Evolutionary conservation across 2,113 vertebrate genomes (phyloP), one percentile per base, ranked within the genome.

Genomic region (Vidua macroura): DNA sequence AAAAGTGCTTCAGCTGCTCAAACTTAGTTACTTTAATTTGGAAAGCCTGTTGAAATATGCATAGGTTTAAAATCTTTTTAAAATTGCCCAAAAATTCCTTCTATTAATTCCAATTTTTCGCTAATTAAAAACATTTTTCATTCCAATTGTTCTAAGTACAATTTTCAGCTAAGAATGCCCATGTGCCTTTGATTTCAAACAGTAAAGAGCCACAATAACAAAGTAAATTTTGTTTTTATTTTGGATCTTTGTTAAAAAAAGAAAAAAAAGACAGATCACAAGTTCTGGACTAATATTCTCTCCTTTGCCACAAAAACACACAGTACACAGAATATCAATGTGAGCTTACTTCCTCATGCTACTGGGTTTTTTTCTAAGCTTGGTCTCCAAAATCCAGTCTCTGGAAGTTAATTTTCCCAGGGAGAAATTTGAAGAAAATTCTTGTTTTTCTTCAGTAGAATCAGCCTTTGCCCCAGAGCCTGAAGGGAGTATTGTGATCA

Each of bases 91-190:
- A 97, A 88, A 76, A 14, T 13, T 88, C 58, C 53, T 95, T 52
- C 51, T 75, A 46, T 88, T 64, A 81, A 37, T 6, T 33, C 16
- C 31, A 64, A 48, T 56, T 88, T 81, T 86, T 74, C 52, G 89
- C 77, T 96, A 88, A 93, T 84, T 92, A 88, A 94, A 95, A 94
- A 81, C 80, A 86, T 92, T 82, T 91, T 96, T 95, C 72, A 90
- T 93, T 91, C 48, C 12, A 59, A 27, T 56, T 70, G 35, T 55
- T 92, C 70, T 84, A 85, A 80, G 66, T 67, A 68, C 28, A 83
- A 52, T 70, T 89, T 91, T 43, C 59, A 83, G 22, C 51, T 80
- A 83, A 49, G 48, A 78, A 86, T 51, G 33, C 15, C 18, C 17
- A 46, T 15, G 10, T 27, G 21, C 11, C 22, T 91, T 92, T 62